A percentile compares a stretch with the other conserved stretches of the same genome.
phyloP scores from a whole-genome alignment of 2,113 vertebrate genomes.

The Sturnira hondurensis region DNA sequence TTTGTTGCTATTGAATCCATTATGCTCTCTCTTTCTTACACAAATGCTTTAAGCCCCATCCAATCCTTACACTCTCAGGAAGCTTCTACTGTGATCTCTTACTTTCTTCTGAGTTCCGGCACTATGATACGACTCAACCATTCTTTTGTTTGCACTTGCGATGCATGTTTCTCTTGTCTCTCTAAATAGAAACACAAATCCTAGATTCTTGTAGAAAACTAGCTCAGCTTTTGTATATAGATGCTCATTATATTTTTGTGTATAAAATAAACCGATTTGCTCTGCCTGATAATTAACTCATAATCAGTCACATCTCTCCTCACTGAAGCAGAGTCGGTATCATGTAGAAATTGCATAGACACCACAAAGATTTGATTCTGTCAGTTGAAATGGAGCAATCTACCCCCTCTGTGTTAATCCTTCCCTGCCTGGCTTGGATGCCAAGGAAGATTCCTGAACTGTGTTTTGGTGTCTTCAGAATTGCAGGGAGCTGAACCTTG shows the following conservation, averaged over 20 bases:
- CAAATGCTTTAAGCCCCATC: neutral
- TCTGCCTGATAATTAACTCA: neutral
- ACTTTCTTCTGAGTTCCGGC: neutral
- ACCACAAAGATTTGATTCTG: neutral
- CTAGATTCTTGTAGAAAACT: neutral
- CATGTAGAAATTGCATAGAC: neutral
- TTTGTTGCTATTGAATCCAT: neutral
- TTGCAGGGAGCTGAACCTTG: neutral
- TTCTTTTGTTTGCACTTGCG: neutral
- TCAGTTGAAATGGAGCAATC: neutral
- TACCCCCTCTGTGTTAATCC: neutral
- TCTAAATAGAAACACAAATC: neutral
- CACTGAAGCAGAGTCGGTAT: neutral
- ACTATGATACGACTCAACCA: neutral
- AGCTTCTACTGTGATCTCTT: neutral
- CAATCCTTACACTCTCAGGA: neutral
- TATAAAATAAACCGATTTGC: neutral
- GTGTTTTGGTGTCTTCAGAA: neutral
- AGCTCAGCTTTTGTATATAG: neutral
- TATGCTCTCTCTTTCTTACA: neutral
- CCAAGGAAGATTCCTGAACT: neutral
- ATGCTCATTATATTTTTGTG: neutral
- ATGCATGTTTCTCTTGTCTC: neutral
- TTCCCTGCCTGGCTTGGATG: neutral
- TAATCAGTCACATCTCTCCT: neutral